phyloP scores from a whole-genome alignment of 1,140 invertebrate genomes.

The Halictus rubicundus region DNA sequence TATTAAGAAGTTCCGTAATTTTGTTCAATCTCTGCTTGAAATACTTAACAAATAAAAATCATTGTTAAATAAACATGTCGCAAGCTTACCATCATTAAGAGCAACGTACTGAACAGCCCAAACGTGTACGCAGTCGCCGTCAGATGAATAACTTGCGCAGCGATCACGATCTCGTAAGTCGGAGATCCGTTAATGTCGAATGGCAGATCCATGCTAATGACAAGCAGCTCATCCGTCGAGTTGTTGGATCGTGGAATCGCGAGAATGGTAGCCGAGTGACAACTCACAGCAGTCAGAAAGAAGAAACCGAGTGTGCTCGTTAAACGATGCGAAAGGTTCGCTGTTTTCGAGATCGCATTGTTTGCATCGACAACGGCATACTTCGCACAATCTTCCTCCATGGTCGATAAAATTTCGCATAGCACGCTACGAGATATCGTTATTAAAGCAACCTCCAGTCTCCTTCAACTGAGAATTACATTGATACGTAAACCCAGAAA shows the following conservation, averaged over 20 bases:
- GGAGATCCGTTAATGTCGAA: constrained; percentile 44
- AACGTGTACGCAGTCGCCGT: constrained; percentile 16
- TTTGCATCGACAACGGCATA: background rate
- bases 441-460: background rate
- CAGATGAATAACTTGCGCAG: constrained; percentile 40
- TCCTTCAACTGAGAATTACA: background rate
- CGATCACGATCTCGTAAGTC: constrained; percentile 47
- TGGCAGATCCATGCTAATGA: constrained; percentile 52
- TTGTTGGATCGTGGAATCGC: background rate
- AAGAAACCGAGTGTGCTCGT: constrained; percentile 23
- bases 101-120: constrained; percentile 28
- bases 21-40: no score
- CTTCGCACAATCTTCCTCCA: constrained; percentile 41
- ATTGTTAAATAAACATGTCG: background rate
- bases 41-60: no score
- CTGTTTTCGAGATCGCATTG: constrained; percentile 22
- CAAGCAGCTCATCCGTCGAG: constrained; percentile 18
- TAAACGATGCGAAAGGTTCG: background rate
- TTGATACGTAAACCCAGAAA: no score
- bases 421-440: constrained; percentile 43
- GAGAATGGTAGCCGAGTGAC: constrained; percentile 1
- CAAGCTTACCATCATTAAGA: constrained; percentile 42
- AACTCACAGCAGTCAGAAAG: background rate
- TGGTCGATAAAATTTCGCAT: constrained; percentile 23
- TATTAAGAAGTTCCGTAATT: no score